These are phyloP conservation scores for Neomorphus geoffroyi DNA, from an alignment of 2,797 vertebrate genomes.

Conservation along the genomic window DNA sequence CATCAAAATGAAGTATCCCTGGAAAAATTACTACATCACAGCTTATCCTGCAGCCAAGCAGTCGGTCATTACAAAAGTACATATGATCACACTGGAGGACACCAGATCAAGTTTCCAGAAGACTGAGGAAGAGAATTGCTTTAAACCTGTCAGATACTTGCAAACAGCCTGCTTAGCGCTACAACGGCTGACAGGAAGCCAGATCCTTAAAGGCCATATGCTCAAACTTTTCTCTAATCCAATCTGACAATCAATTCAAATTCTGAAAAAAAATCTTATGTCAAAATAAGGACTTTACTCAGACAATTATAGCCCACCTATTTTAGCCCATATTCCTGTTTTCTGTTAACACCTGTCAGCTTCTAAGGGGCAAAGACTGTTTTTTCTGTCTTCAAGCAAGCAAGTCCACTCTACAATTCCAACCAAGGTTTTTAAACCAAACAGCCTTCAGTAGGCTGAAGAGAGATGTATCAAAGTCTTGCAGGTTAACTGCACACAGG, in stretches of 20 bases:
- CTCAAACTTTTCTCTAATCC: constrained; percentile 22
- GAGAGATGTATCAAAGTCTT: neutral
- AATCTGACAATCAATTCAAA: constrained; percentile 38
- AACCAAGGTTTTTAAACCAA: neutral
- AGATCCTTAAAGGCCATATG: constrained; percentile 36
- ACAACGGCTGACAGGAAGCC: neutral
- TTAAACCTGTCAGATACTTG: constrained; percentile 2
- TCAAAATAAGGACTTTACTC: constrained; percentile 30
- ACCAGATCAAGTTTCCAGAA: neutral
- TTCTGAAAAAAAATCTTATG: neutral
- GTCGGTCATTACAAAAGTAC: neutral
- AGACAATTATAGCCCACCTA: neutral
- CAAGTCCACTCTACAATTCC: neutral
- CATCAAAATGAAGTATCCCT: neutral
- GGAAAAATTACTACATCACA: neutral
- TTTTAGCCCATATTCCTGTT: neutral
- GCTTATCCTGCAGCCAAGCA: neutral
- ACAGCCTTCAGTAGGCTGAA: neutral
- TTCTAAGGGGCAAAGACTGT: neutral
- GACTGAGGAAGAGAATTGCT: neutral
- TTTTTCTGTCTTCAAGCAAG: neutral
- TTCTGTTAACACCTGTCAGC: neutral
- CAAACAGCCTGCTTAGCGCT: neutral
- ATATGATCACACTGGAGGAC: neutral
- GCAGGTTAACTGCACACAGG: neutral